phyloP scores from a whole-genome alignment of 2,797 vertebrate species.

The Lepilemur ruficaudatus region DNA sequence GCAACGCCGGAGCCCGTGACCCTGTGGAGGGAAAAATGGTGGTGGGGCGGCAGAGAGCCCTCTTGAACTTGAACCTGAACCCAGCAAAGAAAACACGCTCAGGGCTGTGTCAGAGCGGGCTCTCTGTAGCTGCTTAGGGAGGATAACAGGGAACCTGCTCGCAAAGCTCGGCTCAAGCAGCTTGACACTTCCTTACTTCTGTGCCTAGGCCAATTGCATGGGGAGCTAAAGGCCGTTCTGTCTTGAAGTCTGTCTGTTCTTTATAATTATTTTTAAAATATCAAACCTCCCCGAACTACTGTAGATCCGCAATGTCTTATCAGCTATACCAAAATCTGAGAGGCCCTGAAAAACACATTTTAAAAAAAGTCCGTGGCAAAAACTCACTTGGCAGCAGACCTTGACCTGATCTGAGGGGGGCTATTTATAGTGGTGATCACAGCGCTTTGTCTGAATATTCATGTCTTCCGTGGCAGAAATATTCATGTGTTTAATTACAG shows the following conservation, averaged over 20 bases:
- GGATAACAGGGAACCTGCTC: neutral
- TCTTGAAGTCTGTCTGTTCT: neutral
- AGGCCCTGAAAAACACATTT: neutral
- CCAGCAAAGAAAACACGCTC: neutral
- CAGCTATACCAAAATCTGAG: neutral
- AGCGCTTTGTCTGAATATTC: neutral
- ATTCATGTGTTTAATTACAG: neutral
- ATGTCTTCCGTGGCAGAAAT: neutral
- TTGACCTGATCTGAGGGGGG: neutral
- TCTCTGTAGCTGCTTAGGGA: neutral
- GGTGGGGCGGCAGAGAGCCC: neutral
- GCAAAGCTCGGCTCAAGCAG: neutral
- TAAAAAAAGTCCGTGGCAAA: neutral
- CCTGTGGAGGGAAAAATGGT: neutral
- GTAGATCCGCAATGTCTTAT: neutral
- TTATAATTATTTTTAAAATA: neutral
- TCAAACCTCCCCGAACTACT: accelerated
- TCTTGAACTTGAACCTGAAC: neutral
- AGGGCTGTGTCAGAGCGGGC: neutral
- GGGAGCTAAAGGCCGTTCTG: neutral
- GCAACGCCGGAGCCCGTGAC: neutral
- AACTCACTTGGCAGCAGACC: neutral
- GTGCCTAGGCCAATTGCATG: neutral
- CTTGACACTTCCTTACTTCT: neutral
- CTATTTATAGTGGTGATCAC: neutral